A percentile compares a stretch with the other conserved stretches of the same genome.
Evolutionary conservation across 2,113 vertebrate genomes (phyloP).

Genomic region (Colaptes auratus): DNA sequence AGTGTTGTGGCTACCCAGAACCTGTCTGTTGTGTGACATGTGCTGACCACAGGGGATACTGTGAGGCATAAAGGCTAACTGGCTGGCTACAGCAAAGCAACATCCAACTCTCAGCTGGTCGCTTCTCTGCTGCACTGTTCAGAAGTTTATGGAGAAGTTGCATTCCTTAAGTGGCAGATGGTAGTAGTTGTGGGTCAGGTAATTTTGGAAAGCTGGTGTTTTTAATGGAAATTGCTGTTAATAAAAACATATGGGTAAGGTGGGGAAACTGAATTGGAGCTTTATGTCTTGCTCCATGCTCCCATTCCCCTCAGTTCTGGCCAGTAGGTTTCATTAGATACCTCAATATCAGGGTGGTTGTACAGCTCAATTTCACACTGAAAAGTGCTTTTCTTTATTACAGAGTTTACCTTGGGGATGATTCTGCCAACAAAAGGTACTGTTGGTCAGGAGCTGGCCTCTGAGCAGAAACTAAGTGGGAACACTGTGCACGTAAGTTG

Average conservation of each 20-base stretch:
- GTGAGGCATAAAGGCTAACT: neutral
- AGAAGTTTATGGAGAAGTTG: no score
- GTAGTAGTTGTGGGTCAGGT: neutral
- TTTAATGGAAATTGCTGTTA: neutral
- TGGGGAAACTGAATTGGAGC: neutral
- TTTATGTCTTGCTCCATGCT: neutral
- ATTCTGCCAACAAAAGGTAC: slow-evolving; percentile 72
- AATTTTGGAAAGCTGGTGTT: neutral
- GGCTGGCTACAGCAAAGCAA: neutral
- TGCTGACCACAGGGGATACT: rapidly evolving
- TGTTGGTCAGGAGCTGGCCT: slow-evolving; percentile 18
- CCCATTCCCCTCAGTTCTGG: neutral
- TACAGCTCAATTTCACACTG: neutral
- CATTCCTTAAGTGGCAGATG: neutral
- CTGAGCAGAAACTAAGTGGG: slow-evolving; percentile 25
- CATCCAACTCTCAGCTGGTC: rapidly evolving
- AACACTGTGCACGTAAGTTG: neutral
- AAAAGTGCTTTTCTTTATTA: neutral
- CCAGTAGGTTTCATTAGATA: neutral
- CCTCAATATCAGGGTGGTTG: neutral
- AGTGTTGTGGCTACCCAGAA: neutral
- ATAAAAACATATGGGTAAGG: rapidly evolving
- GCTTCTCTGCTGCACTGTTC: neutral
- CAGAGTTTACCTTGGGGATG: slow-evolving; percentile 77
- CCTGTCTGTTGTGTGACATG: neutral